A percentile compares a stretch with the other conserved stretches of the same genome.
Conservation (phyloP, 2,113 vertebrate genomes). For the Theristicus caerulescens region DNA sequence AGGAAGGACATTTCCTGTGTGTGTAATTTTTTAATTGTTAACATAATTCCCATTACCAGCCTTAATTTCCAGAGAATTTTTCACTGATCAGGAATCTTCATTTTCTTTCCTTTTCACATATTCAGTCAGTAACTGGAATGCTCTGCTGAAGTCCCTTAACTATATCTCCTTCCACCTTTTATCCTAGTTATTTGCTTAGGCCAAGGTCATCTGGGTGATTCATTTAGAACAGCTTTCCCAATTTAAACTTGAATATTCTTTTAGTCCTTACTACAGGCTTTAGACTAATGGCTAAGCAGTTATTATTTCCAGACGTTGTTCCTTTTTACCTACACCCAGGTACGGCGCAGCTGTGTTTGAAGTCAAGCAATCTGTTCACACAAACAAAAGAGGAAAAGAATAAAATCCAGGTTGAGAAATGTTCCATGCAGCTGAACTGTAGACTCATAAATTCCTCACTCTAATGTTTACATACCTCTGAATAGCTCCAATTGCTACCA, state of each 20-base stretch:
- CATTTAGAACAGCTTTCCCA: background rate
- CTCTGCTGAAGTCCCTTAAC: background rate
- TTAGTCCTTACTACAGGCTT: background rate
- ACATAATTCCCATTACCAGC: background rate
- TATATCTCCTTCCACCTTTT: background rate
- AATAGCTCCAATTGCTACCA: conserved; percentile 57
- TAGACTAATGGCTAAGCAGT: background rate
- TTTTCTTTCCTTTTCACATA: background rate
- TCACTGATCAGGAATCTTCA: background rate
- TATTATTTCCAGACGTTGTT: conserved; percentile 36
- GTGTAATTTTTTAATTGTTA: background rate
- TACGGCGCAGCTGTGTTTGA: conserved; percentile 26
- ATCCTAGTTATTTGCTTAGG: background rate
- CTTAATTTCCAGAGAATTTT: background rate
- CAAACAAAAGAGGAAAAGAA: background rate
- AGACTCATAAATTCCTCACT: conserved; percentile 61
- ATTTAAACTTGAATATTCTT: background rate
- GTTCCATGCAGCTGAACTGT: conserved; percentile 1
- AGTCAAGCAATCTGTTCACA: conserved; percentile 6
- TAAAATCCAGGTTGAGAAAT: background rate
- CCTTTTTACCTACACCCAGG: background rate
- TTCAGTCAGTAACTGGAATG: background rate
- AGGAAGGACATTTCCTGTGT: background rate
- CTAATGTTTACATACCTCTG: conserved; percentile 62
- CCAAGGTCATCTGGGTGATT: background rate